Base-by-base conservation (phyloP, 2,888 invertebrate genomes). In the Herminia tarsipennalis region DNA sequence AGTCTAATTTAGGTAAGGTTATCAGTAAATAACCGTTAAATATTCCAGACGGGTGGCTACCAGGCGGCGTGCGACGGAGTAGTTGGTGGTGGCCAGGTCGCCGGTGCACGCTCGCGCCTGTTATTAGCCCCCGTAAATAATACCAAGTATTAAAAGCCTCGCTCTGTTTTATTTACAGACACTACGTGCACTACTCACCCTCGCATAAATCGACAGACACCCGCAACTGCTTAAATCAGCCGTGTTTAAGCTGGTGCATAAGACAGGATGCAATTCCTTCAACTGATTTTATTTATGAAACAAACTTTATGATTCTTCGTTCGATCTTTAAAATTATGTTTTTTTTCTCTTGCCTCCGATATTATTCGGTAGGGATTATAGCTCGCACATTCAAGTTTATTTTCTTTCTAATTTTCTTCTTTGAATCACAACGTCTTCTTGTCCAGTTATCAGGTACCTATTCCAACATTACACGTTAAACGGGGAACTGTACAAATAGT, bases 121-220 rank as follows among this genome's bases (percentile, higher is more conserved):
- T 85, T 88, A 89, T 88, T 87, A 88, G 76, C 73, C 78, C 67
- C 73, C 88, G 82, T 90, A 88, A 90, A 88, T 89, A 88, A 85
- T 84, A 84, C 29, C 39, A 39, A 79, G 79, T 78, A 86, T 83
- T 84, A 85, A 81, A 84, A 78, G 80, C 81, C 73, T 78, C 71
- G 59, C 70, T 76, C 65, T 70, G 80, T 78, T 82, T 83, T 87
- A 86, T 87, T 87, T 85, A 83, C 82, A 76, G 81, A 79, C 73
- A 71, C 67, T 77, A 84, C 81, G 83, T 85, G 81, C 68, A 71
- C 70, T 66, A 74, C 69, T 73, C 73, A 63, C 57, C 52, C 46
- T 12, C 3, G 62, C 63, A 68, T 75, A 73, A 75, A 76, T 78
- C 49, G 45, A 54, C 56, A 65, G 57, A 67, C 61, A 66, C 56